These are phyloP conservation scores for Tortricodes alternella DNA, from an alignment of 2,888 invertebrate species.

Conservation along the genomic window DNA sequence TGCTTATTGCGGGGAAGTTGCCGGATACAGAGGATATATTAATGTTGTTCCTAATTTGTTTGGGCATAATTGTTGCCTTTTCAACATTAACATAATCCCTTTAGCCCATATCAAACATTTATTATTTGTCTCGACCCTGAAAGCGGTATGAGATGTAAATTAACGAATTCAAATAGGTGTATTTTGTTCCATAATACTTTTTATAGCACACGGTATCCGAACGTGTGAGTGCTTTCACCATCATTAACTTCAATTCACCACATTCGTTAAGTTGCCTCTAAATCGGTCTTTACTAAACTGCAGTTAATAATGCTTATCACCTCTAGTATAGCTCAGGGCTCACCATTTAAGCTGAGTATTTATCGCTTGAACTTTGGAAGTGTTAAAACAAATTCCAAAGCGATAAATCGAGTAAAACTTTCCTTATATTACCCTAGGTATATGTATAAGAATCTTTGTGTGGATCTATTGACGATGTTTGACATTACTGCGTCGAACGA, in stretches of 20 bases:
- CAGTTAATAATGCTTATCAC: constrained; percentile 27
- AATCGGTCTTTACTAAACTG: constrained; percentile 24
- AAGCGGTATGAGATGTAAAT: neutral
- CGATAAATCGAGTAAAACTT: neutral
- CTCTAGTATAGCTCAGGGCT: constrained; percentile 17
- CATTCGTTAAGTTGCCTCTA: constrained; percentile 17
- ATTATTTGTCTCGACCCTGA: constrained; percentile 17
- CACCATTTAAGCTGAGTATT: constrained; percentile 18
- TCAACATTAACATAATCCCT: constrained; percentile 66
- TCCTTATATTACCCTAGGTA: neutral
- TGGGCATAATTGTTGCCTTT: constrained; percentile 71
- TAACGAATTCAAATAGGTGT: constrained; percentile 6
- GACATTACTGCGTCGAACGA: too few species aligned
- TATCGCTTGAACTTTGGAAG: constrained; percentile 7
- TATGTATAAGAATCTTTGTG: too few species aligned
- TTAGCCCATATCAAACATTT: constrained; percentile 57
- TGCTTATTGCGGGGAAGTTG: constrained; percentile 80
- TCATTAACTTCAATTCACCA: too few species aligned
- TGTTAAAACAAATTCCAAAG: neutral
- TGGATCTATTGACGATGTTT: too few species aligned
- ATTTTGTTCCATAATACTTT: neutral
- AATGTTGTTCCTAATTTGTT: constrained; percentile 82
- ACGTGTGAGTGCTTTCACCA: too few species aligned
- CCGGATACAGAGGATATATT: constrained; percentile 79
- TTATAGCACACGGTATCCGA: neutral